These are phyloP conservation scores for Drosophila mayaguana DNA, from an alignment of 2,888 invertebrate species.

Conservation along the genomic window DNA sequence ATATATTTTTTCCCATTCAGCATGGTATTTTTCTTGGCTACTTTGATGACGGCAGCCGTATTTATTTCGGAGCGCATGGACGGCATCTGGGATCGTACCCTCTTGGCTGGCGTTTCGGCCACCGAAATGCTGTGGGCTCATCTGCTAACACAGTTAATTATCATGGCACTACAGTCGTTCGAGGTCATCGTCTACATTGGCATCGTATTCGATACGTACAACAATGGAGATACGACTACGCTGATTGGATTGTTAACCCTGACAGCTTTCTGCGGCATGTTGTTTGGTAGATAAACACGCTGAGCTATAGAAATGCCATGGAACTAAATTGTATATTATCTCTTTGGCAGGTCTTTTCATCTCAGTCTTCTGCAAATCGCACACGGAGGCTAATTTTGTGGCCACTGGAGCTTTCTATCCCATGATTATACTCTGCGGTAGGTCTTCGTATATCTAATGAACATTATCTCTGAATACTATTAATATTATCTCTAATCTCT, in stretches of 20 bases:
- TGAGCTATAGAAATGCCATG: neutral
- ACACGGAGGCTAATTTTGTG: constrained; percentile 93
- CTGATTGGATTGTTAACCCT: constrained; percentile 89
- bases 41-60: constrained; percentile 92
- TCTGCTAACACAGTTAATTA: constrained; percentile 89
- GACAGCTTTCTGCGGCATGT: constrained; percentile 93
- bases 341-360: constrained; percentile 89
- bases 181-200: constrained; percentile 85
- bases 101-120: constrained; percentile 93
- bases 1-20: constrained; percentile 85
- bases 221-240: constrained; percentile 85
- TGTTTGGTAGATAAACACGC: constrained; percentile 86
- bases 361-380: constrained; percentile 91
- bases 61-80: constrained; percentile 92
- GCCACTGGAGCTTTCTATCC: constrained; percentile 96
- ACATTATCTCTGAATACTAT: neutral
- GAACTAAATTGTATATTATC: constrained; percentile 1
- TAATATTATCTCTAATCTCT: neutral
- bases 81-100: constrained; percentile 94
- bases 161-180: constrained; percentile 90
- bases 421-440: constrained; percentile 94
- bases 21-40: constrained; percentile 93
- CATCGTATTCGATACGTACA: constrained; percentile 84
- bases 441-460: constrained; percentile 75
- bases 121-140: constrained; percentile 93